phyloP scores from a whole-genome alignment of 2,113 vertebrate species.

The Dicrurus megarhynchus region DNA sequence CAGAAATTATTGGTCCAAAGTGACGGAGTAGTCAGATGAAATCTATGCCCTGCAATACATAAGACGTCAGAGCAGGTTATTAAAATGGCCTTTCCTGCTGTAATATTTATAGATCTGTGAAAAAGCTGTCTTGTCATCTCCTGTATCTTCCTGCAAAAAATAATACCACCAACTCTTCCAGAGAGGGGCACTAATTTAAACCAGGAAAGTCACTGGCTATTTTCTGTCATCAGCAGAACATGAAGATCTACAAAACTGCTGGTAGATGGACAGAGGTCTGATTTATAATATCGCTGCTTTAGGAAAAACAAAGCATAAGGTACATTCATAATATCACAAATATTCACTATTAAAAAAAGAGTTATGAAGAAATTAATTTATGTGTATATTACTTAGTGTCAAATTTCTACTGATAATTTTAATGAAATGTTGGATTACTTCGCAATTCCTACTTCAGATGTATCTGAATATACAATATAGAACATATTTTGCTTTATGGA shows the following conservation, averaged over 20 bases:
- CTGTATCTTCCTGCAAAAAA: background rate
- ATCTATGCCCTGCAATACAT: background rate
- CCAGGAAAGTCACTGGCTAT: background rate
- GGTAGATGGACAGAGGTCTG: background rate
- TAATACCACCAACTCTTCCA: background rate
- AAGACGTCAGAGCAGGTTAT: constrained; percentile 9
- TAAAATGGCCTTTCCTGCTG: background rate
- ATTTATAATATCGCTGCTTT: background rate
- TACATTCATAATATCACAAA: background rate
- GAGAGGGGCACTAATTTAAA: background rate
- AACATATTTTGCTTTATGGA: background rate
- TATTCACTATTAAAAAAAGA: background rate
- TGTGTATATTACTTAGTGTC: background rate
- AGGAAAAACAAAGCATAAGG: background rate
- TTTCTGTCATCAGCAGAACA: background rate
- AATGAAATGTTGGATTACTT: background rate
- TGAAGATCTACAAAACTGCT: background rate
- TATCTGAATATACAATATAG: background rate
- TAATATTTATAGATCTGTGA: constrained; percentile 13
- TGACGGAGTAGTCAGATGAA: background rate
- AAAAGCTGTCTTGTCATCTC: background rate
- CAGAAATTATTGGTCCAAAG: background rate
- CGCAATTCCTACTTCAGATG: background rate
- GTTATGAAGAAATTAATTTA: background rate
- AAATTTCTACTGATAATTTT: background rate